Conservation (phyloP, 2,113 vertebrate species). For the Pantherophis guttatus region DNA sequence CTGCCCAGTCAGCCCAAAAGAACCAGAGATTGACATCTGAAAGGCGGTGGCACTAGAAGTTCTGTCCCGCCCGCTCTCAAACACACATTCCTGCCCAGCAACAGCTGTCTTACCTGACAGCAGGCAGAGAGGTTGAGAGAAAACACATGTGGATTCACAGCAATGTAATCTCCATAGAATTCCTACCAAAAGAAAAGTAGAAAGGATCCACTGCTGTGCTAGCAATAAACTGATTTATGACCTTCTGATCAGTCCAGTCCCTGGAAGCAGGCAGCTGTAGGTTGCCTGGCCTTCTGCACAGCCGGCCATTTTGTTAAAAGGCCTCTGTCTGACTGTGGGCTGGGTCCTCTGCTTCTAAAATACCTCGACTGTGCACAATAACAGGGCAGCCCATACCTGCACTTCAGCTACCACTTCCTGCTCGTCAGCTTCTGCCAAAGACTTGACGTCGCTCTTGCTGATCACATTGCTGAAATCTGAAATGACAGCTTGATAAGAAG, state of each 20-base stretch:
- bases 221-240: accelerated
- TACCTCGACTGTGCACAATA: no score
- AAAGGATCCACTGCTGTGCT: accelerated
- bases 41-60: neutral
- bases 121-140: conserved; percentile 92
- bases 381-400: conserved; percentile 76
- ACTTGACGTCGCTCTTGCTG: conserved; percentile 93
- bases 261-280: no score
- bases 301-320: neutral
- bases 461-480: conserved; percentile 96
- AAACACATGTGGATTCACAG: conserved; percentile 95
- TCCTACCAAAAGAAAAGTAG: conserved; percentile 74
- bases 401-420: conserved; percentile 94
- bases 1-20: conserved; percentile 2
- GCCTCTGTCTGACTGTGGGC: neutral
- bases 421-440: conserved; percentile 90
- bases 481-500: neutral
- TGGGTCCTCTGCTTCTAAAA: neutral
- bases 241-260: no score
- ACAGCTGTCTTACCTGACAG: conserved; percentile 69
- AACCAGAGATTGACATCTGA: neutral
- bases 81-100: neutral
- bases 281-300: neutral
- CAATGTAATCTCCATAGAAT: conserved; percentile 96
- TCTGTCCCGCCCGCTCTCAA: neutral